Evolutionary conservation across 2,888 invertebrate genomes (phyloP).

Genomic region (Adineta ricciae): DNA sequence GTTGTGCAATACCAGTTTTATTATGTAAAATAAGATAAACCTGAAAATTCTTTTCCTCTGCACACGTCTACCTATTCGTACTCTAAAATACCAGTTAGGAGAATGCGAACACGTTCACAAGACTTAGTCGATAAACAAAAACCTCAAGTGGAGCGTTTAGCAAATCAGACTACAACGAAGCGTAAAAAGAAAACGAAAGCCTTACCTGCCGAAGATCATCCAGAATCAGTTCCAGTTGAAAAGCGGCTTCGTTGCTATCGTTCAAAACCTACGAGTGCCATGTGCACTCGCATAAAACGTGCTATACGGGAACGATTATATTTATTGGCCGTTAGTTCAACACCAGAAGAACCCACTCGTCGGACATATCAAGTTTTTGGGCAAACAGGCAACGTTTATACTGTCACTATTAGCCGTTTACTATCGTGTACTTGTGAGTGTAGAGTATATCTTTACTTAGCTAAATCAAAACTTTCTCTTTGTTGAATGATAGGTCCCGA

Average conservation of each 20-base stretch:
- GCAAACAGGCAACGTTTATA: background rate
- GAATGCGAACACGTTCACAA: no score
- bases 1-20: no score
- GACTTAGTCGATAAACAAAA: no score
- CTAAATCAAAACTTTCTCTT: background rate
- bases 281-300: background rate
- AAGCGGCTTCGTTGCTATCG: background rate
- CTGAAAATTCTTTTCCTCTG: no score
- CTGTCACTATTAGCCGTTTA: background rate
- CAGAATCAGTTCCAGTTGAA: background rate
- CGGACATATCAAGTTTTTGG: background rate
- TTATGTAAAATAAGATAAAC: no score
- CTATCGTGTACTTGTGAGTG: background rate
- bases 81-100: no score
- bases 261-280: background rate
- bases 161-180: no score
- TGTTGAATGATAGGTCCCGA: background rate
- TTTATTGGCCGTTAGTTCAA: background rate
- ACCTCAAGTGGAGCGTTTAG: no score
- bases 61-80: no score
- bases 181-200: no score
- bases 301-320: background rate
- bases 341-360: background rate
- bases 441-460: background rate
- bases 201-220: no score